Conservation (phyloP, 2,797 vertebrate genomes). For the Dicrostonyx torquatus region DNA sequence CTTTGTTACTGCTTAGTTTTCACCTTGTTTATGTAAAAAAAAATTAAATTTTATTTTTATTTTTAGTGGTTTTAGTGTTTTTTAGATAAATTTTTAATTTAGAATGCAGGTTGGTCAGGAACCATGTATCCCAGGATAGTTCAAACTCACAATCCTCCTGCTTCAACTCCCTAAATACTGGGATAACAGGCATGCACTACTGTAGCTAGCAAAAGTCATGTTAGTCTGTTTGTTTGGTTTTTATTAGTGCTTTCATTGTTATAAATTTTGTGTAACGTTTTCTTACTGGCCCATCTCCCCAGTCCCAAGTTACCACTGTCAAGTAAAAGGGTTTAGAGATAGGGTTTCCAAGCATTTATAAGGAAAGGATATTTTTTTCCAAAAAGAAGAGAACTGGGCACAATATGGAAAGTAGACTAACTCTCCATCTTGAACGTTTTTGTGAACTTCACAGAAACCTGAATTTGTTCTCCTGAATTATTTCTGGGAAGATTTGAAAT, state of each 20-base stretch:
- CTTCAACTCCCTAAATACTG: background rate
- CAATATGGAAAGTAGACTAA: background rate
- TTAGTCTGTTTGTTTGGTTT: background rate
- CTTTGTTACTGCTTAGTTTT: background rate
- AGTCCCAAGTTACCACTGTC: background rate
- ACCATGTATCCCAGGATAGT: background rate
- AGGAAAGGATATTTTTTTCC: background rate
- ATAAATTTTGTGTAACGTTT: background rate
- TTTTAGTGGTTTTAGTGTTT: background rate
- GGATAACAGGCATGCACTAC: no score
- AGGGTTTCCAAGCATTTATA: background rate
- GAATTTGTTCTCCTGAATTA: background rate
- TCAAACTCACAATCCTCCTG: background rate
- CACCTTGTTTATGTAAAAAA: background rate
- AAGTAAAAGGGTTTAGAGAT: background rate
- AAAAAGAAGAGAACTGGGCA: background rate
- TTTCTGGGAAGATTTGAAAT: conserved; percentile 53
- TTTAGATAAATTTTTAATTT: background rate
- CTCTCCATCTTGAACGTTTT: background rate
- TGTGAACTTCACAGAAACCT: background rate
- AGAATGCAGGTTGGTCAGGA: background rate
- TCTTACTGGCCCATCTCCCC: background rate
- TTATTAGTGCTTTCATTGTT: background rate
- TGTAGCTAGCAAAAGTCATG: background rate
- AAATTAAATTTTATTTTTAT: background rate